These are phyloP conservation scores for Balaeniceps rex DNA, from an alignment of 2,113 vertebrate genomes.

Conservation along the genomic window DNA sequence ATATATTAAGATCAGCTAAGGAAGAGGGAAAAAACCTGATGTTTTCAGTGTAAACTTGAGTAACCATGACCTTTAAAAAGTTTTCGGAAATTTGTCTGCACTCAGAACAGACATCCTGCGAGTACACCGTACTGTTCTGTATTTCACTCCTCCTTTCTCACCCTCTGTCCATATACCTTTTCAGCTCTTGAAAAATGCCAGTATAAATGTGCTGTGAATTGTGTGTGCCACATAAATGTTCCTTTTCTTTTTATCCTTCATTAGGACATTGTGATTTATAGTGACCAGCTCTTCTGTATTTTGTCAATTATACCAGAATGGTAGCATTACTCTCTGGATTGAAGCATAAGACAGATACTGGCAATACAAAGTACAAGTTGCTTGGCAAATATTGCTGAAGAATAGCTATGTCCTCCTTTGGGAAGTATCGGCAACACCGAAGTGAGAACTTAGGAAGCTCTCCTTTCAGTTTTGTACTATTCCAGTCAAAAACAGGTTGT, in stretches of 20 bases:
- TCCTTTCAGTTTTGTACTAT: background rate
- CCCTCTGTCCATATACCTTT: background rate
- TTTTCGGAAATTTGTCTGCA: background rate
- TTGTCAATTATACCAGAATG: slow-evolving; percentile 9
- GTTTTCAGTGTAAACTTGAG: background rate
- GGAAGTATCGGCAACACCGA: background rate
- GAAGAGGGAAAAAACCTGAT: background rate
- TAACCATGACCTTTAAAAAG: slow-evolving; percentile 9
- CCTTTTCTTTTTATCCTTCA: slow-evolving; percentile 38
- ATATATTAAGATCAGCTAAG: background rate
- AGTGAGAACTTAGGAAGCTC: background rate
- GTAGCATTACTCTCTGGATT: slow-evolving; percentile 16
- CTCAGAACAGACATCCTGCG: background rate
- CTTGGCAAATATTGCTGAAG: background rate
- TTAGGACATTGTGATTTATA: slow-evolving; percentile 49
- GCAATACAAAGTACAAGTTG: background rate
- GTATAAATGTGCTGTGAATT: slow-evolving; percentile 38
- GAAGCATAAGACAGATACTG: background rate
- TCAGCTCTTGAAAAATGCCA: slow-evolving; percentile 33
- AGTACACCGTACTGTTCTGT: background rate
- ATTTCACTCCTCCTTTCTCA: slow-evolving; percentile 10
- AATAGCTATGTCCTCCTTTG: background rate
- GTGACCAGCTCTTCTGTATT: background rate
- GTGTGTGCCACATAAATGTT: slow-evolving; percentile 17
- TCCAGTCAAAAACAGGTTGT: background rate